These are phyloP conservation scores for Nasonia vitripennis DNA, from an alignment of 1,140 invertebrate genomes.

Conservation along the genomic window DNA sequence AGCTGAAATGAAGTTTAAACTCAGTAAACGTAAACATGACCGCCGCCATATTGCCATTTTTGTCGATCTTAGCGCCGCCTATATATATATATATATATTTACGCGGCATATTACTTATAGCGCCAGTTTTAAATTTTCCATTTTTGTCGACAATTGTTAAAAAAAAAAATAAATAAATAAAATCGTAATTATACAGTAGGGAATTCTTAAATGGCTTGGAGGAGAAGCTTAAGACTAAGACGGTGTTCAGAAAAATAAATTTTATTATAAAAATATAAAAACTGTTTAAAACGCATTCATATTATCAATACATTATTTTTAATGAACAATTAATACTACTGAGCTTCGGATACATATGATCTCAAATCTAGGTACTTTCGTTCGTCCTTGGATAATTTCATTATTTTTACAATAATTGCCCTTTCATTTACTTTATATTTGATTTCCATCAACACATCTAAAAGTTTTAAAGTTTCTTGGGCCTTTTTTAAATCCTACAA, in stretches of 20 bases:
- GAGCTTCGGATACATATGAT: background rate
- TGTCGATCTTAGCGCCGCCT: no score
- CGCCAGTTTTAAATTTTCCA: no score
- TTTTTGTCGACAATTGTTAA: no score
- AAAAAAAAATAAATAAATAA: no score
- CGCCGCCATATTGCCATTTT: no score
- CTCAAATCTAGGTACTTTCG: conserved; percentile 56
- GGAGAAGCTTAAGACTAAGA: no score
- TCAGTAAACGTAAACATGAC: no score
- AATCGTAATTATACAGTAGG: no score
- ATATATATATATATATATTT: no score
- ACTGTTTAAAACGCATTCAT: conserved; percentile 20
- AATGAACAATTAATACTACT: background rate
- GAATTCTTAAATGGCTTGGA: no score
- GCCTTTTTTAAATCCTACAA: conserved; percentile 62
- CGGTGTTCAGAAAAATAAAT: background rate
- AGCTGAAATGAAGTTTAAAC: background rate
- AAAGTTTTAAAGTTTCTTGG: conserved; percentile 58
- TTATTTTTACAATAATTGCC: conserved; percentile 59
- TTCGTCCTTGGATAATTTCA: conserved; percentile 55
- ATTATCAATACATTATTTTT: background rate
- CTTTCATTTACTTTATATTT: conserved; percentile 59
- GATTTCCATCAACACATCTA: conserved; percentile 67
- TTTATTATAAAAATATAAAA: conserved; percentile 39
- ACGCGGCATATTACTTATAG: no score